phyloP scores from a whole-genome alignment of 2,888 invertebrate genomes.

The Cylloceria caligata region DNA sequence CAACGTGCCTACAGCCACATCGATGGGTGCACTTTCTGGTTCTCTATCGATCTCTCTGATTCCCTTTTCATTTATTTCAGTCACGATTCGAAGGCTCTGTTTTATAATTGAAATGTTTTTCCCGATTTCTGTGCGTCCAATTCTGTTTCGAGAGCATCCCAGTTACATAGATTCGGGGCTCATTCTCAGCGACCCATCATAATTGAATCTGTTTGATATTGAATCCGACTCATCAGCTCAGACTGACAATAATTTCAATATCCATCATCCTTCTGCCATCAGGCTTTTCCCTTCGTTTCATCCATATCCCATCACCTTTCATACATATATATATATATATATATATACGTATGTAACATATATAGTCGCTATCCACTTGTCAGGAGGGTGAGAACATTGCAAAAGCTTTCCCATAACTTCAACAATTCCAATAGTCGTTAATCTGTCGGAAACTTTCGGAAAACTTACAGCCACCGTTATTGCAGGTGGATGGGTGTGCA shows the following conservation, averaged over 20 bases:
- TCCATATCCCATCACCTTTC: background rate
- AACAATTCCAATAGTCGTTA: slow-evolving; percentile 83
- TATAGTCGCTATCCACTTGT: background rate
- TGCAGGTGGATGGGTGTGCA: slow-evolving; percentile 76
- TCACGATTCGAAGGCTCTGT: background rate
- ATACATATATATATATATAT: background rate
- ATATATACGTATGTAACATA: background rate
- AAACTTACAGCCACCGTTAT: slow-evolving; percentile 78
- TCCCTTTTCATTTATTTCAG: slow-evolving; percentile 48
- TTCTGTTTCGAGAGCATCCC: background rate
- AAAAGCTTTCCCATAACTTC: slow-evolving; percentile 76
- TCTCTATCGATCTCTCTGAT: slow-evolving; percentile 11
- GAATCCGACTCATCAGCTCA: background rate
- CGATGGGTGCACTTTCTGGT: slow-evolving; percentile 15
- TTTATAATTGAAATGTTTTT: slow-evolving; percentile 22
- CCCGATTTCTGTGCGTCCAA: background rate
- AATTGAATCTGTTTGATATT: slow-evolving; percentile 15
- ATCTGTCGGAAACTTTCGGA: slow-evolving; percentile 80
- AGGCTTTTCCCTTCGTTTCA: background rate
- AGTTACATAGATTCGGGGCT: background rate
- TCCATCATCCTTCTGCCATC: background rate
- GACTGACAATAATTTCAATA: background rate
- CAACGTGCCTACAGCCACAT: slow-evolving; percentile 58
- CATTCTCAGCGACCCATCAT: background rate
- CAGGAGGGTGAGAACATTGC: slow-evolving; percentile 38